Evolutionary conservation across 2,888 invertebrate species (phyloP), one percentile per base, ranked within the genome.

Genomic region (Drosophila mimica): DNA sequence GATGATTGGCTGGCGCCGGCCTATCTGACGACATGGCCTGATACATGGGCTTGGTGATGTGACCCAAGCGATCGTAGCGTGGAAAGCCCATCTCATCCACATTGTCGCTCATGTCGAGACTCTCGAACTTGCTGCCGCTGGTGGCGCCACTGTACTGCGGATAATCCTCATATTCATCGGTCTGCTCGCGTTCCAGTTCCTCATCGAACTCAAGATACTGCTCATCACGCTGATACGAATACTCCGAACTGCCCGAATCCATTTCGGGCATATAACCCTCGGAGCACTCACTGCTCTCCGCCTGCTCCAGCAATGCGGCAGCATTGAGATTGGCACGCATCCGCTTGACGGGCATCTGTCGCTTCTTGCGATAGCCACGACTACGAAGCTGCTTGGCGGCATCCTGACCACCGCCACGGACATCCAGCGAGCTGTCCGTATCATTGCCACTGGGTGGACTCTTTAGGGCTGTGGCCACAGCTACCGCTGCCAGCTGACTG

Each of bases 401-500:
- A 91, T 96, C 96, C 84, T 96, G 95, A 69, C 95, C 95, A 2
- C 92, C 90, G 69, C 95, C 95, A 2, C 92, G 90, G 33, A 95
- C 94, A 89, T 95, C 95, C 70, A 95, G 90, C 1, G 96, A 96
- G 85, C 96, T 96, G 73, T 96, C 96, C 0, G 96, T 96, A 76
- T 96, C 96, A 81, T 96, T 96, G 67, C 96, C 96, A 88, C 96
- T 96, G 0, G 96, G 96, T 17, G 96, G 96, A 92, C 95, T 96
- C 89, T 96, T 95, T 38, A 95, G 92, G 17, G 95, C 95, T 76
- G 95, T 94, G 25, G 75, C 78, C 4, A 78, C 59, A 7, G 73
- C 60, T 15, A 60, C 76, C 2, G 83, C 71, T 13, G 71, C 64
- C 31, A 87, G 57, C 54, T 88, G 89, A 11, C 67, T 76, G 49